A percentile compares a stretch with the other conserved stretches of the same genome.
Conservation (phyloP, 2,888 invertebrate species). For the Agrotis ipsilon region DNA sequence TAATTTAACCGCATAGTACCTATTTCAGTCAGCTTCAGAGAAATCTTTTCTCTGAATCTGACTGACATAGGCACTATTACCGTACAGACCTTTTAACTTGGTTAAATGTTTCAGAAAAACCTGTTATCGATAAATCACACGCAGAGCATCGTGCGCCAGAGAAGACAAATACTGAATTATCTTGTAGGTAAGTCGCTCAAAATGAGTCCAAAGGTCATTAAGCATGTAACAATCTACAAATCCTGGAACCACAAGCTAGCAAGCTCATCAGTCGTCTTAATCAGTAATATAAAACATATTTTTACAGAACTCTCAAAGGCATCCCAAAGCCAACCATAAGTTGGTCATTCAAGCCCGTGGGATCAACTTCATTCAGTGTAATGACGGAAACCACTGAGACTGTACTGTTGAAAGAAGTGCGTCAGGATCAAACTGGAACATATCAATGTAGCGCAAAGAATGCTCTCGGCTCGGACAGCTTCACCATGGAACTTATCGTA, state of each 20-base stretch:
- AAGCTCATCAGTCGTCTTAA: neutral
- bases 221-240: neutral
- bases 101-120: conserved; percentile 59
- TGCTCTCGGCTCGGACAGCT: conserved; percentile 64
- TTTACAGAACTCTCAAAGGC: conserved; percentile 67
- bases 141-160: conserved; percentile 39
- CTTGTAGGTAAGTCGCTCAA: conserved; percentile 70
- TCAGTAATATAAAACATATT: neutral
- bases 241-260: neutral
- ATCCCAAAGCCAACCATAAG: conserved; percentile 65
- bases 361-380: conserved; percentile 2
- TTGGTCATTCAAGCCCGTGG: conserved; percentile 66
- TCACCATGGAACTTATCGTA: conserved; percentile 65
- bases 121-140: conserved; percentile 63
- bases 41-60: too few species aligned
- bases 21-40: too few species aligned
- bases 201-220: neutral
- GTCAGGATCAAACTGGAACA: conserved; percentile 56
- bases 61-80: too few species aligned
- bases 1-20: too few species aligned
- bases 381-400: conserved; percentile 49
- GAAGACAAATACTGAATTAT: conserved; percentile 61
- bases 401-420: conserved; percentile 55
- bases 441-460: conserved; percentile 73
- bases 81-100: too few species aligned